Conservation (phyloP, 1,140 invertebrate species). For the Lasioglossum baleicum region DNA sequence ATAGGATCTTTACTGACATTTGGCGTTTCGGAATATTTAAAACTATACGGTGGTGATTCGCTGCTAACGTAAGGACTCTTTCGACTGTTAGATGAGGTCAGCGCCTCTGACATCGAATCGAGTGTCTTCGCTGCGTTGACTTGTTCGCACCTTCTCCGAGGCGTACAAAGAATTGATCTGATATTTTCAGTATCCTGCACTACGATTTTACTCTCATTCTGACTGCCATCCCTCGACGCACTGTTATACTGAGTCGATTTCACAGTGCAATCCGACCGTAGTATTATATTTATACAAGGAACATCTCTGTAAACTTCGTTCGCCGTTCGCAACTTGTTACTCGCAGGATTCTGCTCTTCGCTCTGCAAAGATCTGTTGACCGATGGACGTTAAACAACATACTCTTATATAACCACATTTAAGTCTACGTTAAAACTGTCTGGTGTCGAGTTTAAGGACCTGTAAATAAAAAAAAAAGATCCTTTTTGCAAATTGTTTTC, state of each 20-base stretch:
- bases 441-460: slow-evolving; percentile 75
- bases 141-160: neutral
- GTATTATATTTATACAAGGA: slow-evolving; percentile 37
- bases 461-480: slow-evolving; percentile 65
- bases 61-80: neutral
- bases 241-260: neutral
- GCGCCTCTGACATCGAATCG: neutral
- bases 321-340: neutral
- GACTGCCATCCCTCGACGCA: neutral
- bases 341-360: neutral
- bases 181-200: neutral
- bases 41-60: too few relatives aligned
- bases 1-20: neutral
- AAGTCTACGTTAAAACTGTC: slow-evolving; percentile 77
- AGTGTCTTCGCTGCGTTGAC: neutral
- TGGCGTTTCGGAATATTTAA: neutral
- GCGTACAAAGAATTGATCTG: neutral
- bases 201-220: neutral
- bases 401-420: slow-evolving; percentile 72
- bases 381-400: slow-evolving; percentile 30
- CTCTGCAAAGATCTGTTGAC: slow-evolving; percentile 48
- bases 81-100: neutral
- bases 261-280: slow-evolving; percentile 13
- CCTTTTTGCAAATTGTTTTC: neutral
- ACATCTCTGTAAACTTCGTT: neutral